These are phyloP conservation scores for Myopa tessellatipennis DNA, from an alignment of 2,888 invertebrate species.

Conservation along the genomic window DNA sequence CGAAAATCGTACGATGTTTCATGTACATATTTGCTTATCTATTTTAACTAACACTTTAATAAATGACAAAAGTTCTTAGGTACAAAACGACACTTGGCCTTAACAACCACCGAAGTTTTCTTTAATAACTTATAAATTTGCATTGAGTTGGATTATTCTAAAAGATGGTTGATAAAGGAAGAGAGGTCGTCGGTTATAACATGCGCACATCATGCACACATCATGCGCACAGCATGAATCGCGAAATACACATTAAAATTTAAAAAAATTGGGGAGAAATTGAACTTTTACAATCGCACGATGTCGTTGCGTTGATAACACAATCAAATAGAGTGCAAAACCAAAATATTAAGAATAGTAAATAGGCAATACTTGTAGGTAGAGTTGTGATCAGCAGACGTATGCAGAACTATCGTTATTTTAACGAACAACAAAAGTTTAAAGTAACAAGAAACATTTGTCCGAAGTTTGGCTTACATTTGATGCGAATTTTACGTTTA, in stretches of 20 bases:
- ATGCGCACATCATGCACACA: neutral
- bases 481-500: too few species aligned
- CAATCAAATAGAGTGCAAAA: neutral
- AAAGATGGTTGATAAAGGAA: neutral
- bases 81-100: neutral
- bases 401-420: too few species aligned
- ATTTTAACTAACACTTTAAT: neutral
- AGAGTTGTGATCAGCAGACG: too few species aligned
- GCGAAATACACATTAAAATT: neutral
- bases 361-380: too few species aligned
- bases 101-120: neutral
- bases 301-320: conserved; percentile 26
- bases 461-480: too few species aligned
- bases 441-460: too few species aligned
- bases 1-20: neutral
- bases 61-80: neutral
- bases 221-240: conserved; percentile 1
- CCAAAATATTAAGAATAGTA: too few species aligned
- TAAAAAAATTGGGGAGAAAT: neutral
- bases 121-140: neutral
- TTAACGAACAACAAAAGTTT: too few species aligned
- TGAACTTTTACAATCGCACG: conserved; percentile 34
- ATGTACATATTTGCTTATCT: neutral
- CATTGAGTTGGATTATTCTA: neutral
- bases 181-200: neutral